A percentile compares a stretch with the other conserved stretches of the same genome.
Evolutionary conservation across 2,113 vertebrate species (phyloP).

Genomic region (Dicrurus megarhynchus): DNA sequence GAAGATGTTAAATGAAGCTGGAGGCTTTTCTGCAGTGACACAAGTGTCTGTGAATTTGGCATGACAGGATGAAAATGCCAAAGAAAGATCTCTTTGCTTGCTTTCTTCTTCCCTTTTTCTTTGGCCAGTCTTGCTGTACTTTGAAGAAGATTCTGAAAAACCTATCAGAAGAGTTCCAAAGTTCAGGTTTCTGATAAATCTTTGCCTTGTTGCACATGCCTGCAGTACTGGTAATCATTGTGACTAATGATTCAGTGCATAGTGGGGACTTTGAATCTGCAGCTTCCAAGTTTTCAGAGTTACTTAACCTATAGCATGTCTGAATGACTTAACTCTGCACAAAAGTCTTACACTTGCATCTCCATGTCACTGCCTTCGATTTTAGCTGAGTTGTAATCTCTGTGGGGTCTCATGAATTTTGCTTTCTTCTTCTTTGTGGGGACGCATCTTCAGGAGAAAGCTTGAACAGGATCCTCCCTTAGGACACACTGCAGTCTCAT

Average conservation of each 20-base stretch:
- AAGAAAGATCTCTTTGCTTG: neutral
- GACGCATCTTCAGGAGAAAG: neutral
- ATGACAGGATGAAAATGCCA: neutral
- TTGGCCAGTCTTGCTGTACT: neutral
- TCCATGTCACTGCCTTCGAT: accelerated
- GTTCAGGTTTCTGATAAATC: neutral
- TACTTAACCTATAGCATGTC: neutral
- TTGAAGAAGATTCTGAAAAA: neutral
- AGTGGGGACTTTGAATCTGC: neutral
- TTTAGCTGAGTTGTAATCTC: neutral
- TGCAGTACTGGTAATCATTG: neutral
- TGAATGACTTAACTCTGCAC: neutral
- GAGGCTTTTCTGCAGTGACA: neutral
- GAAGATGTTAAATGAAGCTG: neutral
- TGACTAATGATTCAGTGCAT: neutral
- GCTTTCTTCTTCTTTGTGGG: neutral
- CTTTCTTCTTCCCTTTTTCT: neutral
- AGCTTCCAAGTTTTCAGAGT: neutral
- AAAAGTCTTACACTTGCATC: neutral
- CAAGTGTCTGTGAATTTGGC: neutral
- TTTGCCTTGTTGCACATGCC: neutral
- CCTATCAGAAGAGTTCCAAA: neutral
- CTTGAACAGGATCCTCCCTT: neutral
- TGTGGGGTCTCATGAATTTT: neutral
- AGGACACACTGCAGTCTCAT: neutral